These are phyloP conservation scores for Malurus elegans DNA, from an alignment of 2,113 vertebrate species.

Conservation along the genomic window DNA sequence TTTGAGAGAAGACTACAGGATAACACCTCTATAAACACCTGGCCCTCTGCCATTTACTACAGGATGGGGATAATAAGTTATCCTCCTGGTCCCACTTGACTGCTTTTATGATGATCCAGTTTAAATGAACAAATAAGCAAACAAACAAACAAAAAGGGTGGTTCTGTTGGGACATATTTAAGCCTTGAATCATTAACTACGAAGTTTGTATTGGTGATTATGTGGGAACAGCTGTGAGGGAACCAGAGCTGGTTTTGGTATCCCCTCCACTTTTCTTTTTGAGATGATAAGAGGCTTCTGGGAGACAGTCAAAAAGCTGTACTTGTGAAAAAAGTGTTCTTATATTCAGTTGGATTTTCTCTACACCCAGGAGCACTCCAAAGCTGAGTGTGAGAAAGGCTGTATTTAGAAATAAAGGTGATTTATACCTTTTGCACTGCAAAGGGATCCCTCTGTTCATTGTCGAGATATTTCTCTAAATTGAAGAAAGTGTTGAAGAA, in stretches of 20 bases:
- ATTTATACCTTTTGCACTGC: slow-evolving; percentile 93
- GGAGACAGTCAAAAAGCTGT: background rate
- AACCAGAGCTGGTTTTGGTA: background rate
- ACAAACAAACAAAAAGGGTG: background rate
- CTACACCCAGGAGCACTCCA: background rate
- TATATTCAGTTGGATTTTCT: background rate
- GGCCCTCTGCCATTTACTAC: background rate
- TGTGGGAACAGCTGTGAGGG: background rate
- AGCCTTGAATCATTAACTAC: background rate
- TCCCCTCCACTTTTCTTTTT: background rate
- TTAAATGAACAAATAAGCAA: background rate
- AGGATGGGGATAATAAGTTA: background rate
- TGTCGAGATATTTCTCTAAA: slow-evolving; percentile 98
- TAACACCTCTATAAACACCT: background rate
- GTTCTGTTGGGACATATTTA: background rate
- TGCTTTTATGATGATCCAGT: background rate
- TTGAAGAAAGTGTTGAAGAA: slow-evolving; percentile 99
- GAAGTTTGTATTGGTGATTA: background rate
- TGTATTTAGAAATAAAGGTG: background rate
- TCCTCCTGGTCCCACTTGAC: background rate
- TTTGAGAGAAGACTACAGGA: background rate
- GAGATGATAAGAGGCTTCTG: background rate
- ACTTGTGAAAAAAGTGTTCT: background rate
- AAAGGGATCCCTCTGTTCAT: slow-evolving; percentile 98
- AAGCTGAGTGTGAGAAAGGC: background rate